These are phyloP conservation scores for Athripsodes cinereus DNA, from an alignment of 2,888 invertebrate genomes.

Conservation along the genomic window DNA sequence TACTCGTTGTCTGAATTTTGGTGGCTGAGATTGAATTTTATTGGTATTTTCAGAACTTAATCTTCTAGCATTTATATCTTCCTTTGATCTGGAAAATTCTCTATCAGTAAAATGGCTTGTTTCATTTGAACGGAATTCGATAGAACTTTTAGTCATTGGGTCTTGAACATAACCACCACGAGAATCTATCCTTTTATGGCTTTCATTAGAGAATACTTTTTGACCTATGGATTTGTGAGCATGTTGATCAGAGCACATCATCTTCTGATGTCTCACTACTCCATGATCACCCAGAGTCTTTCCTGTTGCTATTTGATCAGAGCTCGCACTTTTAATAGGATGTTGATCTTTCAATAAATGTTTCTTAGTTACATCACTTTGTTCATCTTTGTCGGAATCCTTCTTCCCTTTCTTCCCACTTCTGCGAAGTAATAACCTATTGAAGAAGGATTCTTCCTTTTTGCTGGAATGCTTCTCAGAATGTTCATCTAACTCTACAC, in stretches of 20 bases:
- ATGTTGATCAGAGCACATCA: conserved; percentile 38
- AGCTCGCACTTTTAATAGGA: conserved; percentile 11
- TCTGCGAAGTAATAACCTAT: conserved; percentile 60
- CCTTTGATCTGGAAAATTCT: conserved; percentile 20
- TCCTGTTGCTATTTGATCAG: conserved; percentile 11
- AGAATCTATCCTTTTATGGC: conserved; percentile 48
- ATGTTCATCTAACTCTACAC: conserved; percentile 32
- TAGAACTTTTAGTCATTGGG: conserved; percentile 43
- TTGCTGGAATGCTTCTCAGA: conserved; percentile 39
- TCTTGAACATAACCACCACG: conserved; percentile 49
- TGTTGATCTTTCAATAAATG: conserved; percentile 13
- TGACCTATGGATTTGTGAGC: conserved; percentile 44
- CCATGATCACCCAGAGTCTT: conserved; percentile 31
- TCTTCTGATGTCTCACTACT: conserved; percentile 36
- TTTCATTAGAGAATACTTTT: conserved; percentile 47
- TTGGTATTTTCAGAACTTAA: conserved; percentile 27
- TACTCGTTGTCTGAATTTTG: conserved; percentile 43
- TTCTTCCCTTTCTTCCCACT: conserved; percentile 66
- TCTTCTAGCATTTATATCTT: conserved; percentile 19
- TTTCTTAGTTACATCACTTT: conserved; percentile 26
- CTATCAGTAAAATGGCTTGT: conserved; percentile 37
- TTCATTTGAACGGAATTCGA: conserved; percentile 48
- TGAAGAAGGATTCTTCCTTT: conserved; percentile 58
- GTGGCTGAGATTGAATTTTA: conserved; percentile 43
- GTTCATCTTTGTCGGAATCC: conserved; percentile 41